Base-by-base conservation (phyloP, 2,113 vertebrate species). In the Stegastes partitus region DNA sequence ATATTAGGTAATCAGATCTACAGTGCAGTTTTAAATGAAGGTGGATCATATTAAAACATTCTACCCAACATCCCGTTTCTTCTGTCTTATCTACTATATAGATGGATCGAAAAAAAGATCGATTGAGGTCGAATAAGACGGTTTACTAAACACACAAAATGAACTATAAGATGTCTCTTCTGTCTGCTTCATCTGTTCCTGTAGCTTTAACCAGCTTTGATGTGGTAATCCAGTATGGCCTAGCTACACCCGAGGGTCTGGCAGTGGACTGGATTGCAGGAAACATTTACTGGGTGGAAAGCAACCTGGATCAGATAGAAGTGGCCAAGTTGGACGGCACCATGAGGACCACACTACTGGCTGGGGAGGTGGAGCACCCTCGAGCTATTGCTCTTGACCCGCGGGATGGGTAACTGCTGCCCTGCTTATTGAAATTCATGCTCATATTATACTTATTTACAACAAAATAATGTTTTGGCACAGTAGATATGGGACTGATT, bases 241-340 rank as follows among this genome's bases (percentile, higher is more conserved):
- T 99, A 88, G 97, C 98, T 31, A 99, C 98, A 0, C 98, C 98
- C 0, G 97, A 99, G 91, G 98, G 98, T 2, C 90, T 99, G 92
- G 97, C 97, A 0, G 97, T 99, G 53, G 98, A 99, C 92, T 99
- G 98, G 98, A 99, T 99, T 4, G 98, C 98, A 0, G 97, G 98
- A 82, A 99, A 99, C 91, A 99, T 99, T 92, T 99, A 99, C 94
- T 99, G 98, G 98, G 98, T 99, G 72, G 98, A 99, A 93, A 99
- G 98, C 89, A 99, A 99, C 93, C 93, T 99, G 92, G 98, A 99
- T 91, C 98, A 99, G 94, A 99, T 99, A 0, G 98, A 99, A 68
- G 98, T 99, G 87, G 98, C 98, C 89, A 98, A 97, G 79, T 91
- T 99, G 85, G 96, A 99, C 0, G 98, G 98, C 61, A 97, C 96